Evolutionary conservation across 1,140 invertebrate genomes (phyloP), one percentile per base, ranked within the genome.

Genomic region (Carcinoscorpius rotundicauda): DNA sequence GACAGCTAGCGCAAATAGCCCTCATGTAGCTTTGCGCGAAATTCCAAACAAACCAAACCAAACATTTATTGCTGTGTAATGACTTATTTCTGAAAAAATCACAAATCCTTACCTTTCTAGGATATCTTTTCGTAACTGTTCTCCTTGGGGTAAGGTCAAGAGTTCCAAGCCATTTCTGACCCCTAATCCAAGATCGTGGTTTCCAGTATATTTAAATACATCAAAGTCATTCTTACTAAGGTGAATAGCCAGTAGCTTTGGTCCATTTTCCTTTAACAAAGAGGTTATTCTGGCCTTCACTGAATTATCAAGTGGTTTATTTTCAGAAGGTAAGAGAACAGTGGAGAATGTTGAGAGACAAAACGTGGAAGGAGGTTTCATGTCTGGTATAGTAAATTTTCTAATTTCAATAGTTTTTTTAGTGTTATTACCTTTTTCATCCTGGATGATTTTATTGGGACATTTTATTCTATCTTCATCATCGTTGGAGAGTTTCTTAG

Each of bases 291-390:
- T 86, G 71, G 87, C 83, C 49, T 96, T 77, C 0, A 88, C 87
- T 57, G 86, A 86, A 0, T 84, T 84, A 74, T 96, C 92, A 29
- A 97, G 73, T 0, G 91, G 91, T 71, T 90, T 89, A 71, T 92
- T 93, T 61, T 93, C 86, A 0, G 84, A 77, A 0, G 89, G 88
- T 52, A 95, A 57, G 8, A 68, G 29, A 8, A 49, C 5, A 9
- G 63, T 59, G 53, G 6, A 10, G 9, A 73, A 93, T 65, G 84
- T 85, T 68, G 89, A 87, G 11, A 91, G 78, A 71, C 93, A 86
- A 71, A 91, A 87, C 67, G 83, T 80, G 8, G 84, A 84, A 1
- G 80, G 75, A 55, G 80, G 77, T 62, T 72, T 64, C 3, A 73
- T 68, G 6, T 66, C 58, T 58, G 76, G 75, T n/a, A 73, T 60